Evolutionary conservation across 2,113 vertebrate species (phyloP).

Genomic region (Nothoprocta perdicaria): DNA sequence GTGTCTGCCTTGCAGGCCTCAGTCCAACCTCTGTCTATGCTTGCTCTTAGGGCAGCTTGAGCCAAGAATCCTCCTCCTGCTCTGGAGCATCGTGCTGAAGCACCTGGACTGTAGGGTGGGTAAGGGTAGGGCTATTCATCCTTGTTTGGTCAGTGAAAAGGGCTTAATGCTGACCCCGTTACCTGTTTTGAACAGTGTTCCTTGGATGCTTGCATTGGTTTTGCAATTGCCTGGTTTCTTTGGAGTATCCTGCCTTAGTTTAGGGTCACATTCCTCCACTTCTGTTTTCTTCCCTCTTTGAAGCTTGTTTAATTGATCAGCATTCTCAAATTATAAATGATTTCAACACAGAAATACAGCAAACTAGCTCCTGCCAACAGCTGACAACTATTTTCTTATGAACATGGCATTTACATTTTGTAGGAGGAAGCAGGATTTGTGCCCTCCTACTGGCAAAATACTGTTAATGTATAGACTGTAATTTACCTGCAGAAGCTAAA

Average conservation of each 20-base stretch:
- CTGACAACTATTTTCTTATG: not conserved
- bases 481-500: not conserved
- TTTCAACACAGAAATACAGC: not conserved
- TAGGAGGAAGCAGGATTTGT: not conserved
- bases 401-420: not conserved
- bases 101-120: not conserved
- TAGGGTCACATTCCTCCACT: not conserved
- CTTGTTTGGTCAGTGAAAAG: not conserved
- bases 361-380: not conserved
- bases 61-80: not conserved
- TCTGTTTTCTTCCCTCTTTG: not conserved
- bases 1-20: not conserved
- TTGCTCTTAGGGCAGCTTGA: accelerated
- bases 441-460: not conserved
- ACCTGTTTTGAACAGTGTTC: not conserved
- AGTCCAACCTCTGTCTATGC: accelerated
- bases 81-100: not conserved
- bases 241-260: not conserved
- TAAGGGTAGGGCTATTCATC: not conserved
- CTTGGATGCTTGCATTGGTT: not conserved
- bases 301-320: not conserved
- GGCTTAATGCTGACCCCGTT: not conserved
- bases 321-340: not conserved
- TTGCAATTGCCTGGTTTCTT: not conserved
- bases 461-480: not conserved